Percentiles rank a stretch among this genome's conserved stretches.
phyloP scores from a whole-genome alignment of 2,797 vertebrate species.

The Oryzias dopingdopingensis region DNA sequence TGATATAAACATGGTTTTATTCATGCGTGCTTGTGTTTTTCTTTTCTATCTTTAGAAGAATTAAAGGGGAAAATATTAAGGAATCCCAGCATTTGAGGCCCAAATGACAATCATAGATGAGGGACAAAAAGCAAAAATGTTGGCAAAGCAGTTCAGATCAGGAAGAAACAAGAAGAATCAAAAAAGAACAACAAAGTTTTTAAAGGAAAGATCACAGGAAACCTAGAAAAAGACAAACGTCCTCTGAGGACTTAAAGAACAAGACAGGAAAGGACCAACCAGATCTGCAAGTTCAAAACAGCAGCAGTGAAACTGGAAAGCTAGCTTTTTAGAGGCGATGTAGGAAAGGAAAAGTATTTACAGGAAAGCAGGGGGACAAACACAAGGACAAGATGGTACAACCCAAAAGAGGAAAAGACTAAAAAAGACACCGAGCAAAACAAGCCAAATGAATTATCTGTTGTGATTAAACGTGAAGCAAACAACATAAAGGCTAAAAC shows the following conservation, averaged over 20 bases:
- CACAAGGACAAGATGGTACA: background rate
- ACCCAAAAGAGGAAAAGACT: background rate
- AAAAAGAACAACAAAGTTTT: background rate
- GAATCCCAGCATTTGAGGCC: no score
- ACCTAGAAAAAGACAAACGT: background rate
- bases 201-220: background rate
- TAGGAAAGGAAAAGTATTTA: no score
- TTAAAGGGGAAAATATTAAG: background rate
- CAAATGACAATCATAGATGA: no score
- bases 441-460: background rate
- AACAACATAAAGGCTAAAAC: background rate
- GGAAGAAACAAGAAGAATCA: background rate
- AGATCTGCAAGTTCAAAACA: background rate
- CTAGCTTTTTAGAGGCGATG: background rate
- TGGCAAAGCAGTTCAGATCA: no score
- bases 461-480: background rate
- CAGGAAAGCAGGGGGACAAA: background rate
- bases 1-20: background rate
- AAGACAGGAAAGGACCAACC: background rate
- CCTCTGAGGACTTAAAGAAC: background rate
- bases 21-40: background rate
- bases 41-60: background rate
- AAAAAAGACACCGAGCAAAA: background rate
- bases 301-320: conserved; percentile 1
- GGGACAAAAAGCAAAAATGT: no score